phyloP scores from a whole-genome alignment of 2,113 vertebrate genomes.

The Taxidea taxus region DNA sequence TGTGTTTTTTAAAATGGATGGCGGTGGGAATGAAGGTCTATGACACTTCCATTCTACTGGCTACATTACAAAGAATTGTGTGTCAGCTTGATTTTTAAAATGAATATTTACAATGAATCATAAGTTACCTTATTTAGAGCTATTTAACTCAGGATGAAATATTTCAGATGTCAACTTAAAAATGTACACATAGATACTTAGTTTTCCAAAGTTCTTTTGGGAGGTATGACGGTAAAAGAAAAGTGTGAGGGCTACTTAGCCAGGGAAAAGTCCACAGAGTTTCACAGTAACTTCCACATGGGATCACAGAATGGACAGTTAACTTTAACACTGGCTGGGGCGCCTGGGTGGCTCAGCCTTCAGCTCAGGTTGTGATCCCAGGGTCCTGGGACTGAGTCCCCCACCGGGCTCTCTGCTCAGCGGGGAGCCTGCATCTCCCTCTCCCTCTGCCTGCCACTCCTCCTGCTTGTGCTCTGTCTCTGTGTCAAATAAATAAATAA shows the following conservation, averaged over 20 bases:
- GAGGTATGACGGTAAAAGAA: not conserved
- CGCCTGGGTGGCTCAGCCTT: no score
- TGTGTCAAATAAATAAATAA: not conserved
- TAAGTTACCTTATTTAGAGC: not conserved
- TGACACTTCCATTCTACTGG: not conserved
- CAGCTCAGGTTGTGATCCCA: no score
- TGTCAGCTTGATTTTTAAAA: not conserved
- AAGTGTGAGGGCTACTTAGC: not conserved
- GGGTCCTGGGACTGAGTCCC: not conserved
- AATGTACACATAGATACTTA: not conserved
- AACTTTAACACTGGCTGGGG: not conserved
- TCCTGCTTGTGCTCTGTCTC: not conserved
- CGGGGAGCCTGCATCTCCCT: not conserved
- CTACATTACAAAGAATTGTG: not conserved
- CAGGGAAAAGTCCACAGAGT: not conserved
- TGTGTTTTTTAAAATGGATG: not conserved
- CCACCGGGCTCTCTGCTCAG: not conserved
- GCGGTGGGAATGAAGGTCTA: not conserved
- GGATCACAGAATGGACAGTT: not conserved
- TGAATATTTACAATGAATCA: not conserved
- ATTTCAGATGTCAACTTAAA: not conserved
- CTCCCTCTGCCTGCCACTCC: no score
- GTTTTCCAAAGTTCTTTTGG: constrained; percentile 9
- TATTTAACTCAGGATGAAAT: not conserved
- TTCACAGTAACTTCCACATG: not conserved